Evolutionary conservation across 2,797 vertebrate genomes (phyloP).

Genomic region (Oreochromis mossambicus): DNA sequence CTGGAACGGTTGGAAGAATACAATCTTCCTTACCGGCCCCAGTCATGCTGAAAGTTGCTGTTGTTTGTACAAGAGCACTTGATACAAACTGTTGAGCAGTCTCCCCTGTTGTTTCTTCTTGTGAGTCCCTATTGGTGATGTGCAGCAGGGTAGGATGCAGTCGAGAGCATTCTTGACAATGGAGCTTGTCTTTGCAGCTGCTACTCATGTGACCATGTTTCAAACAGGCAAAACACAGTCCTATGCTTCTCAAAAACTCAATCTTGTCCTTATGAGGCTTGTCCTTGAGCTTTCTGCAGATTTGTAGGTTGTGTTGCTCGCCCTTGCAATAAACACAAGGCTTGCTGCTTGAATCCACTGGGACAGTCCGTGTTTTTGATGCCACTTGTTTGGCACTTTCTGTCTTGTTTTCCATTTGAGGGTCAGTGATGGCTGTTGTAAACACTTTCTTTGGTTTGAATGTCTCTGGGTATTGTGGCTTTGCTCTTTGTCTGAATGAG

Average conservation of each 20-base stretch:
- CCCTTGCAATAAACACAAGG: background rate
- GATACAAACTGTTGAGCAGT: background rate
- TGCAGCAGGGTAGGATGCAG: background rate
- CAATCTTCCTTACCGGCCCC: background rate
- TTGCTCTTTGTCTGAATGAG: background rate
- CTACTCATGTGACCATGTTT: conserved; percentile 3
- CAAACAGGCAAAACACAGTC: background rate
- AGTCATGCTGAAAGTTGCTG: background rate
- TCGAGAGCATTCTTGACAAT: conserved; percentile 5
- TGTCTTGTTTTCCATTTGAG: too few relatives aligned
- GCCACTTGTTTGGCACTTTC: background rate
- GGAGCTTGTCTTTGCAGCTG: background rate
- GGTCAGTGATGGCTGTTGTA: background rate
- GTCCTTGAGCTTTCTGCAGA: background rate
- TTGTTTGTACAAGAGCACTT: background rate
- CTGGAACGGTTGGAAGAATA: background rate
- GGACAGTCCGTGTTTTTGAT: background rate
- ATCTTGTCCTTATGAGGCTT: background rate
- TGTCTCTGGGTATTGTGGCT: background rate
- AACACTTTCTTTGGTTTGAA: background rate
- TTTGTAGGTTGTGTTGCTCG: background rate
- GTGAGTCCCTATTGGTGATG: background rate
- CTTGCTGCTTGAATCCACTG: background rate
- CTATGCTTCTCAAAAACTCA: background rate
- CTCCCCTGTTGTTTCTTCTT: background rate